phyloP scores from a whole-genome alignment of 2,113 vertebrate species.

The Cyanoliseus patagonus region DNA sequence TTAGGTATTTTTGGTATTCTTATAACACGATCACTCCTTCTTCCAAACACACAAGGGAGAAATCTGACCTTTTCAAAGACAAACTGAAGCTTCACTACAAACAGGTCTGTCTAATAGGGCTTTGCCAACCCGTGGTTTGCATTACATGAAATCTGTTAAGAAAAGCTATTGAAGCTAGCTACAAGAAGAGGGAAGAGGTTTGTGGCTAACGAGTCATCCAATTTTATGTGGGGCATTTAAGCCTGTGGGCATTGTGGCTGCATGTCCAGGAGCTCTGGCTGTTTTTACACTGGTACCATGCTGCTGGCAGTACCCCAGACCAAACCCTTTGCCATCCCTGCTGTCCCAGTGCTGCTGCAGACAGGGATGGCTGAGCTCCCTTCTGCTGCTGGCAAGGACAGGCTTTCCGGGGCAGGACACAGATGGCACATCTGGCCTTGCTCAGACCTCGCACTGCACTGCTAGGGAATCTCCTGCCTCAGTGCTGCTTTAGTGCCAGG shows the following conservation, averaged over 20 bases:
- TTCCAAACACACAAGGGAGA: background rate
- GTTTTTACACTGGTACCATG: accelerated
- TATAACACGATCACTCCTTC: background rate
- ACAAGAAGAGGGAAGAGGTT: background rate
- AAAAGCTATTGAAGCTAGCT: background rate
- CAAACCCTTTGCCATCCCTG: background rate
- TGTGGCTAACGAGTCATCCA: background rate
- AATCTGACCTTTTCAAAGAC: constrained; percentile 45
- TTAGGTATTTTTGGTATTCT: constrained; percentile 18
- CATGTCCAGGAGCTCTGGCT: background rate
- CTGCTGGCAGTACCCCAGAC: background rate
- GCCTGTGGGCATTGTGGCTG: background rate
- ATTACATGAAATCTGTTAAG: background rate
- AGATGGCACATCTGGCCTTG: background rate
- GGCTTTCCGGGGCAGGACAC: background rate
- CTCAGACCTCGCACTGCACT: background rate
- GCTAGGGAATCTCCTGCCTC: background rate
- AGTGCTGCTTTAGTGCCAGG: background rate
- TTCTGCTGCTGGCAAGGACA: background rate
- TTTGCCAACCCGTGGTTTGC: background rate
- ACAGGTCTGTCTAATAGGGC: background rate
- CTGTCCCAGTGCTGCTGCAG: background rate
- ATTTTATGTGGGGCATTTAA: background rate
- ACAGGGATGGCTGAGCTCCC: background rate
- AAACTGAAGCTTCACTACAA: background rate